Percentiles rank a stretch among this genome's conserved stretches.
Evolutionary conservation across 2,888 invertebrate genomes (phyloP).

Genomic region (Cryptophagus acutangulus): DNA sequence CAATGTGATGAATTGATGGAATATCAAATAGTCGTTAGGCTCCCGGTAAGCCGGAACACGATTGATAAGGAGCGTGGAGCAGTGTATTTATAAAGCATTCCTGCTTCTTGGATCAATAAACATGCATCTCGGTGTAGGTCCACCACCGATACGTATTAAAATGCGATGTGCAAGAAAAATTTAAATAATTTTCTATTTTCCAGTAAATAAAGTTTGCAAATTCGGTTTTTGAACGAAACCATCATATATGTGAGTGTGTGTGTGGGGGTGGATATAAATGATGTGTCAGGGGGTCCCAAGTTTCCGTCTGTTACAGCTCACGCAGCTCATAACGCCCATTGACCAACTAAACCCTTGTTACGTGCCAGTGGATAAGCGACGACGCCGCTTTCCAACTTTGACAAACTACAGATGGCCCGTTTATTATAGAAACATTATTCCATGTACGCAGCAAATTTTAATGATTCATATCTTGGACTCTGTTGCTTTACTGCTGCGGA

Average conservation of each 20-base stretch:
- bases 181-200: too few species aligned
- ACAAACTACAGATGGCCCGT: slow-evolving; percentile 22
- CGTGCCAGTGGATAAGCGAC: slow-evolving; percentile 22
- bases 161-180: too few species aligned
- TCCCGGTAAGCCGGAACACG: slow-evolving; percentile 21
- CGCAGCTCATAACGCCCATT: slow-evolving; percentile 34
- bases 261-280: slow-evolving; percentile 35
- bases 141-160: too few species aligned
- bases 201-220: too few species aligned
- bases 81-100: slow-evolving; percentile 20
- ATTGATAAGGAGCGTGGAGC: slow-evolving; percentile 29
- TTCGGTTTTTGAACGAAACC: too few species aligned
- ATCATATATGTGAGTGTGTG: too few species aligned
- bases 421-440: too few species aligned
- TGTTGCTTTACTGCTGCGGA: too few species aligned
- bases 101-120: slow-evolving; percentile 12
- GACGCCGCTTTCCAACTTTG: slow-evolving; percentile 21
- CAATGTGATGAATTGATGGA: slow-evolving; percentile 30
- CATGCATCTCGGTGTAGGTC: too few species aligned
- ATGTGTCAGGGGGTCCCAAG: slow-evolving; percentile 33
- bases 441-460: too few species aligned
- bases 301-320: slow-evolving; percentile 34
- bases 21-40: slow-evolving; percentile 34
- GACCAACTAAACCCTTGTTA: slow-evolving; percentile 31
- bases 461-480: too few species aligned